Conservation (phyloP, 1,140 invertebrate genomes). For the Neodiprion lecontei region DNA sequence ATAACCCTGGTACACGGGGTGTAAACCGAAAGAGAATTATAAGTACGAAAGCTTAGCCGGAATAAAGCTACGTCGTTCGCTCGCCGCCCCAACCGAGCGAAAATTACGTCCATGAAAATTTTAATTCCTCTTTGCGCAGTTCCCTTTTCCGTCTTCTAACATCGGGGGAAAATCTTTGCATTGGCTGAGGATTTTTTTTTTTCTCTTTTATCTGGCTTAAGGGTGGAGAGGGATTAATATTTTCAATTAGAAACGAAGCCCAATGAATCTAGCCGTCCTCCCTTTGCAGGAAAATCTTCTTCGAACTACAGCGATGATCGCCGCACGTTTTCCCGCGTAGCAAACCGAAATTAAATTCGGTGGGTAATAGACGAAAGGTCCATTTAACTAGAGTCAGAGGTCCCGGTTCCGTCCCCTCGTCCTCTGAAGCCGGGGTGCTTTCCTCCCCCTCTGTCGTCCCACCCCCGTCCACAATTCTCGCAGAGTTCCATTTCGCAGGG, state of each 20-base stretch:
- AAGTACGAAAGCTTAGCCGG: not conserved
- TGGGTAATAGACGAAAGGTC: constrained; percentile 3
- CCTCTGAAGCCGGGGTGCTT: not conserved
- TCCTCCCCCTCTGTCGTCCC: not conserved
- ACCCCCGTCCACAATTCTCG: not conserved
- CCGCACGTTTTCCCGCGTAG: not conserved
- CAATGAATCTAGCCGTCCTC: too few relatives aligned
- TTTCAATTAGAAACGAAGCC: too few relatives aligned
- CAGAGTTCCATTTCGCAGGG: constrained; percentile 3
- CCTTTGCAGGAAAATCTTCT: too few relatives aligned
- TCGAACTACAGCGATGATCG: not conserved
- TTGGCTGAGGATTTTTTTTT: not conserved
- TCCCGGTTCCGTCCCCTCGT: not conserved
- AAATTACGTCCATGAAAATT: too few relatives aligned
- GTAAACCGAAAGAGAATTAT: not conserved
- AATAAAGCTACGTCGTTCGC: not conserved
- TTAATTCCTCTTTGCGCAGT: too few relatives aligned
- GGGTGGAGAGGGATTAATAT: too few relatives aligned
- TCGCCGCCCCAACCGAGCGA: too few relatives aligned
- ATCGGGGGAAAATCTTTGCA: not conserved
- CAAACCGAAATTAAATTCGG: not conserved
- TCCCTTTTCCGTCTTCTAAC: not conserved
- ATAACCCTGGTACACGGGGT: too few relatives aligned
- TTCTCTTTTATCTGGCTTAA: too few relatives aligned
- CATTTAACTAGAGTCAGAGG: not conserved